Conservation (phyloP, 2,113 vertebrate species). For the Brachypodius melanocephalos region DNA sequence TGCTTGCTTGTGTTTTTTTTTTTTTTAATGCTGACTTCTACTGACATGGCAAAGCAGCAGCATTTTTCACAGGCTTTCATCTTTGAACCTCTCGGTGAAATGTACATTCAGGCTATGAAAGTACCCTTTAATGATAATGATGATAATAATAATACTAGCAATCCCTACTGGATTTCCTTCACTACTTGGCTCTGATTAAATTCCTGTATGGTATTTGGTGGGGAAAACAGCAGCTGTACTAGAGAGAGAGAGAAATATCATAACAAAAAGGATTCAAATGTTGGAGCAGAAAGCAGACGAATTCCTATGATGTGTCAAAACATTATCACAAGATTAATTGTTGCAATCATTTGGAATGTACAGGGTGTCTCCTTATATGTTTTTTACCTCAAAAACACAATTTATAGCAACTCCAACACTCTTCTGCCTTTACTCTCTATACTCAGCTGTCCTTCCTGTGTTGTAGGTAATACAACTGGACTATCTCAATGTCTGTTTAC, state of each 20-base stretch:
- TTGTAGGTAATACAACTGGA: neutral
- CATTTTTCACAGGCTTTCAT: neutral
- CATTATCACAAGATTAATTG: neutral
- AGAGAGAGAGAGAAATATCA: neutral
- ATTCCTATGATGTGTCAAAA: neutral
- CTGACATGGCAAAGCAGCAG: neutral
- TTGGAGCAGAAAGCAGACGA: neutral
- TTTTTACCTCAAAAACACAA: neutral
- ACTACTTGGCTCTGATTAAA: neutral
- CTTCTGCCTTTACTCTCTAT: neutral
- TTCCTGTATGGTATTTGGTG: neutral
- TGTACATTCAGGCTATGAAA: neutral
- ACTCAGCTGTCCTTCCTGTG: neutral
- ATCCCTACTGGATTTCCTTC: neutral
- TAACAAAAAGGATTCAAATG: neutral
- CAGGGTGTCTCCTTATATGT: neutral
- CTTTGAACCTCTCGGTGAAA: neutral
- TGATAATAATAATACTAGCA: neutral
- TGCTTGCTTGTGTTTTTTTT: neutral
- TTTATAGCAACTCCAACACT: neutral
- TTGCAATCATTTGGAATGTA: neutral
- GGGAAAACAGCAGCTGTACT: neutral
- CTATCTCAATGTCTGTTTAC: neutral
- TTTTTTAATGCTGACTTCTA: neutral
- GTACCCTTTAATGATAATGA: neutral